A percentile compares a stretch with the other conserved stretches of the same genome.
Conservation (phyloP, 2,113 vertebrate genomes). For the Aldabrachelys gigantea region DNA sequence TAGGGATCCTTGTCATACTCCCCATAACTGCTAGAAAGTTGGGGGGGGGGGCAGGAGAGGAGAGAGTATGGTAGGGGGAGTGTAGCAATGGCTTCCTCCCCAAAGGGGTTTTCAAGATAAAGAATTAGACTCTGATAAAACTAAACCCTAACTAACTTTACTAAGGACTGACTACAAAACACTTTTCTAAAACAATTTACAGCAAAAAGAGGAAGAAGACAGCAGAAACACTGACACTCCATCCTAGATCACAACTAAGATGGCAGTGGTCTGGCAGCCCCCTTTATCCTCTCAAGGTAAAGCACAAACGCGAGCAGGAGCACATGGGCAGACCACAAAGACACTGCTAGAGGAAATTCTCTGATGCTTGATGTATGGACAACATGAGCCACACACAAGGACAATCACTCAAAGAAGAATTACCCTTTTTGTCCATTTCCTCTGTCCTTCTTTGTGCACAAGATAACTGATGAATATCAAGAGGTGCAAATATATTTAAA, state of each 20-base stretch:
- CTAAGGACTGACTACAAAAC: too few species aligned
- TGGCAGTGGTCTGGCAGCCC: too few species aligned
- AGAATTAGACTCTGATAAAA: not conserved
- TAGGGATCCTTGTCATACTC: not conserved
- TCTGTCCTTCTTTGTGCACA: not conserved
- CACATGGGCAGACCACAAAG: not conserved
- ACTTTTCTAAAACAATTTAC: not conserved
- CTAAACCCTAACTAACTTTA: not conserved
- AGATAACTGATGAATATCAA: slow-evolving; percentile 34
- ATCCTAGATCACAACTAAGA: not conserved
- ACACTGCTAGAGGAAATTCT: not conserved
- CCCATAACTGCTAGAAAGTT: not conserved
- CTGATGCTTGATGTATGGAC: not conserved
- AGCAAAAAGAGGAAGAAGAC: not conserved
- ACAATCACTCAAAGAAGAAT: not conserved
- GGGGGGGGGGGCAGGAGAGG: not conserved
- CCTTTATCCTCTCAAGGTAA: not conserved
- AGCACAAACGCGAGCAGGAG: not conserved
- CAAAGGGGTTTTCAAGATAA: too few species aligned
- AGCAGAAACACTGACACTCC: not conserved
- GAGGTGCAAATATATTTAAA: slow-evolving; percentile 49
- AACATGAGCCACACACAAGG: not conserved
- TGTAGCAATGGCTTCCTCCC: too few species aligned
- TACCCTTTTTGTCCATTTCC: not conserved
- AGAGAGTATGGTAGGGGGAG: not conserved